Evolutionary conservation across 2,888 invertebrate species (phyloP).

Genomic region (Melieria omissa): DNA sequence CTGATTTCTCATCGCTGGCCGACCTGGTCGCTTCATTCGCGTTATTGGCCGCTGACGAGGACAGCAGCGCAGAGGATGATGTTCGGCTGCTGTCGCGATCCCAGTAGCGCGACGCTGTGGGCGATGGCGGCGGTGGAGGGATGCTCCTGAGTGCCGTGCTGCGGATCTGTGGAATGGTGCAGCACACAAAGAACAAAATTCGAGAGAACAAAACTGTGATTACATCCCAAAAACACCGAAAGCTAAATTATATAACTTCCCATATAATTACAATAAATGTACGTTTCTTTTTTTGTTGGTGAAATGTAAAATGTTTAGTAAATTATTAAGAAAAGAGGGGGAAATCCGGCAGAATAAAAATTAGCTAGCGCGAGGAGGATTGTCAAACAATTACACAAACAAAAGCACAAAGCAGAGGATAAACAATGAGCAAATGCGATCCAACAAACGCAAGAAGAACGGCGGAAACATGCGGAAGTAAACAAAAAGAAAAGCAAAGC

Average conservation of each 20-base stretch:
- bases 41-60: slow-evolving; percentile 52
- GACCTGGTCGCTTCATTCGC: slow-evolving; percentile 53
- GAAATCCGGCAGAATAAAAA: background rate
- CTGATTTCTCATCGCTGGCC: slow-evolving; percentile 58
- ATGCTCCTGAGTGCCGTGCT: slow-evolving; percentile 56
- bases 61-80: slow-evolving; percentile 52
- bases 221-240: no score
- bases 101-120: slow-evolving; percentile 62
- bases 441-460: background rate
- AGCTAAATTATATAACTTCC: no score
- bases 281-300: no score
- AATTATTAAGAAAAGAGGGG: no score
- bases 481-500: no score
- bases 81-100: slow-evolving; percentile 61
- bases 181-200: slow-evolving; percentile 1
- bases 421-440: background rate
- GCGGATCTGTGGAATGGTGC: slow-evolving; percentile 51
- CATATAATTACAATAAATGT: no score
- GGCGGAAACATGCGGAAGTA: no score
- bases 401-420: background rate
- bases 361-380: background rate
- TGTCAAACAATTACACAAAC: background rate
- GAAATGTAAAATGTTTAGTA: no score
- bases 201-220: no score
- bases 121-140: slow-evolving; percentile 64